Percentiles rank a stretch among this genome's conserved stretches.
These are phyloP conservation scores for Scarus forsteni DNA, from an alignment of 2,797 vertebrate species.

Conservation along the genomic window DNA sequence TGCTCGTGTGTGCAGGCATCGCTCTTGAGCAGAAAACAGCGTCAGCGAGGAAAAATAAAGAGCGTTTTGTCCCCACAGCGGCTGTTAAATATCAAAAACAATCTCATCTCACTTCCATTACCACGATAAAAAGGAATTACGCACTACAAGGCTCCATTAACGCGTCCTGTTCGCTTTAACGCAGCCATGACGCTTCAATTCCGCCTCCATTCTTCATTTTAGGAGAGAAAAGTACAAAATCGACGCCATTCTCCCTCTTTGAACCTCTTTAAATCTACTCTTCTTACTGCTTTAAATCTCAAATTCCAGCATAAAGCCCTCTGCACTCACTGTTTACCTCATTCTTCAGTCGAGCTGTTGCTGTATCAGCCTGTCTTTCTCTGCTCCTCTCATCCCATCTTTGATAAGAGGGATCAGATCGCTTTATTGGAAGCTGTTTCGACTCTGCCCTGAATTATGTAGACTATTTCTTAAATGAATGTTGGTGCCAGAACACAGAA, in stretches of 20 bases:
- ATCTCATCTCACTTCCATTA: slow-evolving; percentile 32
- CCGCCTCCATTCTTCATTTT: background rate
- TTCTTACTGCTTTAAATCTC: background rate
- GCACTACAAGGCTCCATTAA: background rate
- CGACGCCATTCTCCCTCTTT: slow-evolving; percentile 1
- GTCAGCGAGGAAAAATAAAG: slow-evolving; percentile 8
- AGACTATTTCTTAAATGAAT: background rate
- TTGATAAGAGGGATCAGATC: too few species aligned
- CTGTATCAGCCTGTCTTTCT: background rate
- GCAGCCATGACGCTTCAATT: slow-evolving; percentile 2
- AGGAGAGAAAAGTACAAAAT: background rate
- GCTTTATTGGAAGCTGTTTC: background rate
- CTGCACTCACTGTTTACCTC: background rate
- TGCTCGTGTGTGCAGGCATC: slow-evolving; percentile 18
- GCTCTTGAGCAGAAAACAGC: background rate
- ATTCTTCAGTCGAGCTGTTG: slow-evolving; percentile 2
- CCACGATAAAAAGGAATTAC: slow-evolving; percentile 7
- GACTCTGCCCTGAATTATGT: background rate
- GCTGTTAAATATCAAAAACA: slow-evolving; percentile 1
- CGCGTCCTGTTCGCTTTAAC: slow-evolving; percentile 1
- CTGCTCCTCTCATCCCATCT: slow-evolving; percentile 13
- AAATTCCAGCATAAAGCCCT: background rate
- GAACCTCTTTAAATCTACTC: background rate
- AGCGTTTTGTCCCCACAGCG: slow-evolving; percentile 10
- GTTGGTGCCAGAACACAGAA: background rate